Evolutionary conservation across 2,888 invertebrate species (phyloP), one percentile per base, ranked within the genome.

Genomic region (Pyrocoelia pectoralis): DNA sequence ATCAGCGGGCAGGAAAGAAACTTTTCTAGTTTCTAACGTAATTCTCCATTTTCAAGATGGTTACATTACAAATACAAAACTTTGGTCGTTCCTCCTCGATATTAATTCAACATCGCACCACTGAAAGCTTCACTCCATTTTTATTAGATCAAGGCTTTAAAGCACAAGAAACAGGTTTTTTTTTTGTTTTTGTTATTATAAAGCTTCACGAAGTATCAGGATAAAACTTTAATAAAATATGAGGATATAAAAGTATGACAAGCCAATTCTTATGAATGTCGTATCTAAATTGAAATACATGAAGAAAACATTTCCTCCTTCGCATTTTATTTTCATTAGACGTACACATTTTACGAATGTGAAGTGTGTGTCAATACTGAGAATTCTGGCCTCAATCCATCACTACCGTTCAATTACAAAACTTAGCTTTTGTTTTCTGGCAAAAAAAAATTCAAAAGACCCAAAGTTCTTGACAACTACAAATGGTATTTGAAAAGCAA

Each of bases 41-140:
- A 63, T 63, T 63, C 63, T 29, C 63, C 57, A 63, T 63, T 61
- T 62, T 62, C 61, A 40, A 52, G 52, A 56, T 49, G 61, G 52
- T 52, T 41, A 38, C 54, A 54, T 54, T 48, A 60, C 53, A 53
- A 49, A 49, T 60, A 58, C 58, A 24, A 48, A 52, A 52, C 51
- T 52, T 58, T 52, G 1, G 17, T n/a, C 43, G 46, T 29, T 43
- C 43, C 29, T 12, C 19, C 50, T 43, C 58, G 14, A 46, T 52
- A 58, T 58, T 58, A 58, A 58, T 58, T 58, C 58, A 51, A 9
- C 14, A 43, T 6, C 24, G 58, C 14, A 40, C 28, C 28, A 40
- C 28, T 52, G 51, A 58, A 52, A 58, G 52, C 58, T 33, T 58
- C 46, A 52, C 46, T 24, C 58, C 51, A 52, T 58, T 46, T 58